Evolutionary conservation across 2,888 invertebrate species (phyloP).

Genomic region (Diarsia mendica): DNA sequence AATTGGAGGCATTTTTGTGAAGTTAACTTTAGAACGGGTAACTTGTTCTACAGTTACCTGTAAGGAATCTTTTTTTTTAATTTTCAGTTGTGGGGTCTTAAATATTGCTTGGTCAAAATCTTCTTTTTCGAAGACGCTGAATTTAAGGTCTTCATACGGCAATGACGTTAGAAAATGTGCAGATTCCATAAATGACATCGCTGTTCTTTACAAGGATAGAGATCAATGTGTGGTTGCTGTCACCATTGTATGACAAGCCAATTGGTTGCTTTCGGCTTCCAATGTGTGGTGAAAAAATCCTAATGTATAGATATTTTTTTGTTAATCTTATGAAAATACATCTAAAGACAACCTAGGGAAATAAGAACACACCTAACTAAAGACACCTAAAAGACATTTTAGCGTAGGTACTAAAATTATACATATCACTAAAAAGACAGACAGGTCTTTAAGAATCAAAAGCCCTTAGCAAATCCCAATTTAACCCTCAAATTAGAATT

Average conservation of each 20-base stretch:
- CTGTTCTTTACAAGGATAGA: neutral
- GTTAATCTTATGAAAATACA: neutral
- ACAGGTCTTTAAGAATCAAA: neutral
- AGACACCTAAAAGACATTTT: too few species aligned
- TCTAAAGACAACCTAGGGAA: too few species aligned
- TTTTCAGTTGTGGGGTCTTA: too few species aligned
- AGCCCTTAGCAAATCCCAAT: constrained; percentile 22
- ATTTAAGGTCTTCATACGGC: neutral
- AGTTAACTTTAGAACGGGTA: constrained; percentile 2
- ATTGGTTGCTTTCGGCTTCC: too few species aligned
- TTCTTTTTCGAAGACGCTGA: neutral
- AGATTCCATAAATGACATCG: neutral
- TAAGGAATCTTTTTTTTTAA: too few species aligned
- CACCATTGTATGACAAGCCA: neutral
- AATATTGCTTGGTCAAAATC: neutral
- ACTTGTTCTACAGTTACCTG: neutral
- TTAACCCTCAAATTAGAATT: constrained; percentile 53
- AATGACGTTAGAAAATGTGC: neutral
- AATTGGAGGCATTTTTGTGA: constrained; percentile 27
- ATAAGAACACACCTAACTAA: too few species aligned
- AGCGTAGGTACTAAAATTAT: too few species aligned
- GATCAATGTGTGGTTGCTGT: neutral
- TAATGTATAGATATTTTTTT: neutral
- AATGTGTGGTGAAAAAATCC: neutral
- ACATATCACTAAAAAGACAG: neutral